A percentile compares a stretch with the other conserved stretches of the same genome.
Conservation (phyloP, 2,888 invertebrate genomes). For the Leptinotarsa juncta region DNA sequence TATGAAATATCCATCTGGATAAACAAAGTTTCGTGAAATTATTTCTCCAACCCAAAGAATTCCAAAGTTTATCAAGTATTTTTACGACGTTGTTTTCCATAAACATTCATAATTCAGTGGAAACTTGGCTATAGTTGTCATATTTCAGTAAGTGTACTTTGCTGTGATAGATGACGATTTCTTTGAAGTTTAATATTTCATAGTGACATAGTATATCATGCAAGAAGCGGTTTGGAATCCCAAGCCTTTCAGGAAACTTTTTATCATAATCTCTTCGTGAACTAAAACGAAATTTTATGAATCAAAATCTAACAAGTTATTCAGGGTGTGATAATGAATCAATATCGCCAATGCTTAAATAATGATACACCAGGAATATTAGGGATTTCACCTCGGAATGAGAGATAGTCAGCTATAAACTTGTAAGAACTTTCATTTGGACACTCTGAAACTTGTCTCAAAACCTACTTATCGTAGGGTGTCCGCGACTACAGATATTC, state of each 20-base stretch:
- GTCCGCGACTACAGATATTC: no score
- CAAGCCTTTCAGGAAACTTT: neutral
- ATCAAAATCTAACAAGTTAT: no score
- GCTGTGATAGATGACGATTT: conserved; percentile 39
- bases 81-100: conserved; percentile 30
- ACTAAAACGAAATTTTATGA: neutral
- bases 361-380: no score
- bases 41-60: neutral
- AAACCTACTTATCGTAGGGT: no score
- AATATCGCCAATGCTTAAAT: no score
- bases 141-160: conserved; percentile 30
- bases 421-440: no score
- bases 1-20: conserved; percentile 35
- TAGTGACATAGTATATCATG: conserved; percentile 35
- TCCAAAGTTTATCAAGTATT: conserved; percentile 28
- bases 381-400: no score
- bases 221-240: neutral
- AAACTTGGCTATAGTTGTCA: conserved; percentile 31
- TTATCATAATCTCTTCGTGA: neutral
- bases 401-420: no score
- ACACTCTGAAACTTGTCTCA: no score
- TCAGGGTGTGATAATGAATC: no score
- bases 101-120: conserved; percentile 37
- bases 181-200: conserved; percentile 31
- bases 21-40: conserved; percentile 28